Percentiles rank a stretch among this genome's conserved stretches.
phyloP scores from a whole-genome alignment of 2,113 vertebrate species.

The Heteronetta atricapilla region DNA sequence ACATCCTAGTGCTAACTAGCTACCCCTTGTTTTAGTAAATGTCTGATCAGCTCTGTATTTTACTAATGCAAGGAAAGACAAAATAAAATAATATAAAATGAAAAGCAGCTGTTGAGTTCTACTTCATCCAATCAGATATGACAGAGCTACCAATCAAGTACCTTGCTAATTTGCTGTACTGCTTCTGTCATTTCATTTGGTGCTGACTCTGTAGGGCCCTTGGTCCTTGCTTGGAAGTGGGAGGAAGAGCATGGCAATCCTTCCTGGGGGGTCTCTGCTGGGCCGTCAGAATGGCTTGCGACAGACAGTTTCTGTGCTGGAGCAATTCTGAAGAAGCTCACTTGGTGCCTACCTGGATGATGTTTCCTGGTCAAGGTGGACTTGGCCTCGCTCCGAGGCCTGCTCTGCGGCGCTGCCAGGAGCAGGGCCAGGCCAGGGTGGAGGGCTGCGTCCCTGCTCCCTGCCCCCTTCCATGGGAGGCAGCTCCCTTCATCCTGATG shows the following conservation, averaged over 20 bases:
- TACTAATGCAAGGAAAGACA: not conserved
- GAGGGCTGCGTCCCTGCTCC: not conserved
- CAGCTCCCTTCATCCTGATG: not conserved
- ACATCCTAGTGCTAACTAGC: not conserved
- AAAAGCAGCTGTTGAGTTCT: not conserved
- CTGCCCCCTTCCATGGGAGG: not conserved
- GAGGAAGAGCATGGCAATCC: not conserved
- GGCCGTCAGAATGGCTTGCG: not conserved
- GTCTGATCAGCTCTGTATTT: not conserved
- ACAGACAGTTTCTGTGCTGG: not conserved
- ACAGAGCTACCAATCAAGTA: not conserved
- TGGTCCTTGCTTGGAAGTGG: not conserved
- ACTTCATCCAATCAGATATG: not conserved
- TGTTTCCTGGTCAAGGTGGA: not conserved
- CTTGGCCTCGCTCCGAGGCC: not conserved
- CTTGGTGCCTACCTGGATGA: not conserved
- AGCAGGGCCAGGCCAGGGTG: too few species aligned
- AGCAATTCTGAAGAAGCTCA: not conserved
- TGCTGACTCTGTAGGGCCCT: not conserved
- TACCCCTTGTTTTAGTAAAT: not conserved
- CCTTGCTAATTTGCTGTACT: not conserved
- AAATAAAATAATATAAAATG: not conserved
- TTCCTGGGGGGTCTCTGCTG: not conserved
- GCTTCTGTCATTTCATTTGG: not conserved
- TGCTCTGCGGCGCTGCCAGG: not conserved